A percentile compares a stretch with the other conserved stretches of the same genome.
Evolutionary conservation across 2,888 invertebrate genomes (phyloP).

Genomic region (Pachycephus smyrnensis): DNA sequence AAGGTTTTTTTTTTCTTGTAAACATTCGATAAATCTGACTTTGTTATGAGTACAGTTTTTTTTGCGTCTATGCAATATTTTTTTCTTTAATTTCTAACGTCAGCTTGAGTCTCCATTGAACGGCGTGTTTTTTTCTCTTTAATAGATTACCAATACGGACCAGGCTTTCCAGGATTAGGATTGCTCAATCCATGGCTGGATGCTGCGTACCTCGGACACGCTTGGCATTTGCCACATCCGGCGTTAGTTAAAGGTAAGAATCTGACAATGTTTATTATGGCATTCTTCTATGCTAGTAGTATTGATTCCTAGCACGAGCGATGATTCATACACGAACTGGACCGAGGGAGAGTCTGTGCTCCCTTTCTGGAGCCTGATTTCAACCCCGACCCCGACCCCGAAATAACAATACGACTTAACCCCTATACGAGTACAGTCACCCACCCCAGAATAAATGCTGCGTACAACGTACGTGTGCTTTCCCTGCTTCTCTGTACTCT

Average conservation of each 20-base stretch:
- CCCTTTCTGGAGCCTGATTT: slow-evolving; percentile 43
- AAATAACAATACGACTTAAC: slow-evolving; percentile 55
- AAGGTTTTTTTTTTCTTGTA: slow-evolving; percentile 11
- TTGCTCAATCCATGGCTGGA: slow-evolving; percentile 88
- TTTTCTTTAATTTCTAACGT: neutral
- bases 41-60: slow-evolving; percentile 18
- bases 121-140: slow-evolving; percentile 37
- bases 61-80: neutral
- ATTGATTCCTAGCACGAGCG: slow-evolving; percentile 37
- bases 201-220: slow-evolving; percentile 84
- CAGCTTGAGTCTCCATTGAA: neutral
- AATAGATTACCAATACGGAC: slow-evolving; percentile 84
- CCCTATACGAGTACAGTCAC: slow-evolving; percentile 6
- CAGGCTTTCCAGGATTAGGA: slow-evolving; percentile 70
- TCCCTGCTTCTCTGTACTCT: slow-evolving; percentile 9
- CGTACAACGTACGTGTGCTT: neutral
- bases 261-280: slow-evolving; percentile 5
- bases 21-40: slow-evolving; percentile 23
- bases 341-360: slow-evolving; percentile 54
- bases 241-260: slow-evolving; percentile 74
- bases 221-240: slow-evolving; percentile 70
- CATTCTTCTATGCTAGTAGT: neutral
- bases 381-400: slow-evolving; percentile 32
- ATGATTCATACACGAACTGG: slow-evolving; percentile 61
- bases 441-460: slow-evolving; percentile 1